A percentile compares a stretch with the other conserved stretches of the same genome.
These are phyloP conservation scores for Actinia equina DNA, from an alignment of 64 coral and sea anemone genomes.

Conservation along the genomic window DNA sequence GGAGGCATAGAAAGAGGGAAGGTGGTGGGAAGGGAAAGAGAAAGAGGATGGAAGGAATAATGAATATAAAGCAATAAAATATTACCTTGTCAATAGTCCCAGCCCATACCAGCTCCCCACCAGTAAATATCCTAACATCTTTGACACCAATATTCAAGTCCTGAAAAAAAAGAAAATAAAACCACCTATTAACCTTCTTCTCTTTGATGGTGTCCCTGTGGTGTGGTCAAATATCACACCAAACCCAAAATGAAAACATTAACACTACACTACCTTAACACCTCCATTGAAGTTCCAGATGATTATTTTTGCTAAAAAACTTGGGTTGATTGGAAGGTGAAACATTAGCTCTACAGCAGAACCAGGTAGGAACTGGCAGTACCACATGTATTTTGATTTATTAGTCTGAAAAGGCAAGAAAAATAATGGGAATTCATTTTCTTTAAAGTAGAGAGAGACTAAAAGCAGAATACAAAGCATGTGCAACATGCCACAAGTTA, in stretches of 20 bases:
- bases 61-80: not conserved
- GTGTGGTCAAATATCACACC: not conserved
- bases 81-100: constrained; percentile 81
- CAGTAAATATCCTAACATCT: constrained; percentile 73
- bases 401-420: constrained; percentile 51
- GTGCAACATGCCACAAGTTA: not conserved
- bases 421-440: no score
- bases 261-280: constrained; percentile 60
- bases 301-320: constrained; percentile 60
- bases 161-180: constrained; percentile 1
- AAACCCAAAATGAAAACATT: not conserved
- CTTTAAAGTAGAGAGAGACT: no score
- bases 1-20: no score
- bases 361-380: constrained; percentile 51
- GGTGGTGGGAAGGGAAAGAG: no score
- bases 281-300: constrained; percentile 93
- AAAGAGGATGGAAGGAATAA: not conserved
- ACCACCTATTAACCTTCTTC: not conserved
- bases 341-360: constrained; percentile 68
- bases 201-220: not conserved
- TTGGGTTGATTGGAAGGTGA: constrained; percentile 25
- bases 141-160: constrained; percentile 73
- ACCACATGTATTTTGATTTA: constrained; percentile 86
- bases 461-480: no score
- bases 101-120: constrained; percentile 76